phyloP scores from a whole-genome alignment of 2,113 vertebrate species.

The Ellobius talpinus region DNA sequence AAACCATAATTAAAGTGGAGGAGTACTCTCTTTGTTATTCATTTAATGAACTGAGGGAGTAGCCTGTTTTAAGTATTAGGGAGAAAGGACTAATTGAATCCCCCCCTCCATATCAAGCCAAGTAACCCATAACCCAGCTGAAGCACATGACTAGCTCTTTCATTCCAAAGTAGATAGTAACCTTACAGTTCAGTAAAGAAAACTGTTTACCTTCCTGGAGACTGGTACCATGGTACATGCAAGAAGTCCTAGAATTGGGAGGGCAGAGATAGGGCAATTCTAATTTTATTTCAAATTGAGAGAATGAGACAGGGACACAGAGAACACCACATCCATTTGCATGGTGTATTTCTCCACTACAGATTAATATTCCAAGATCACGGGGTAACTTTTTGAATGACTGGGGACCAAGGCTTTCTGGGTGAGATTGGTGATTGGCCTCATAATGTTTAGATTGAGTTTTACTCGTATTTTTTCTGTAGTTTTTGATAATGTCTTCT shows the following conservation, averaged over 20 bases:
- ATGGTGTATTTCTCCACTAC: not conserved
- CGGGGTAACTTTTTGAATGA: not conserved
- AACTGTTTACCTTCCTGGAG: not conserved
- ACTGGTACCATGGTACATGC: no score
- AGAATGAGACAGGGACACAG: not conserved
- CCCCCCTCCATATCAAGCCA: conserved; percentile 1
- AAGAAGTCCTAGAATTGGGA: not conserved
- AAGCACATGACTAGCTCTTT: not conserved
- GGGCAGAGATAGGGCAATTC: not conserved
- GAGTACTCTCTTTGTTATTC: not conserved
- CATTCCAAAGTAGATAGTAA: not conserved
- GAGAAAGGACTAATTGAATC: conserved; percentile 15
- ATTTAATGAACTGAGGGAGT: not conserved
- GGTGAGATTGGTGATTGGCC: not conserved
- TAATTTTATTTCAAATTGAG: not conserved
- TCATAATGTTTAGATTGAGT: not conserved
- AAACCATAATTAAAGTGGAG: conserved; percentile 1
- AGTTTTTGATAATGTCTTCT: not conserved
- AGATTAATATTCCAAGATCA: not conserved
- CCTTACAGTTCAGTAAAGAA: not conserved
- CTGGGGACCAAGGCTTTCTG: not conserved
- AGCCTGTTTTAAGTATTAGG: not conserved
- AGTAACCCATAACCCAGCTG: not conserved
- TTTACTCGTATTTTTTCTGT: not conserved
- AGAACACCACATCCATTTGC: not conserved